A percentile compares a stretch with the other conserved stretches of the same genome.
Conservation (phyloP, 2,888 invertebrate genomes). For the Cantharis rufa region DNA sequence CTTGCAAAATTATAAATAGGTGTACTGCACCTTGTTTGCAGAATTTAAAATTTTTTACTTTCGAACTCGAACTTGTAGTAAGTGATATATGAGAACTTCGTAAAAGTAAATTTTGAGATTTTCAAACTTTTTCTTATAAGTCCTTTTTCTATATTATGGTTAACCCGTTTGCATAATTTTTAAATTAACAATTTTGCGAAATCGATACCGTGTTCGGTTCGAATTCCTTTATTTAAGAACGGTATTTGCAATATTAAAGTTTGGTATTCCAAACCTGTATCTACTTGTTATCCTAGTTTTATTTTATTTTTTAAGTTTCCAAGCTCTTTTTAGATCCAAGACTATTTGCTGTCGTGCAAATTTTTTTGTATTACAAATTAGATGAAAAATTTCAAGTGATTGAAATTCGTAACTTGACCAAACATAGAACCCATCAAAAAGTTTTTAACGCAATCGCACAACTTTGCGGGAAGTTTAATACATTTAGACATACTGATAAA, state of each 20-base stretch:
- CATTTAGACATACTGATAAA: neutral
- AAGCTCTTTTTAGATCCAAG: neutral
- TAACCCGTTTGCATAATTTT: neutral
- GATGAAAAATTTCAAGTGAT: neutral
- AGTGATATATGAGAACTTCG: neutral
- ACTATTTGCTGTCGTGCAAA: neutral
- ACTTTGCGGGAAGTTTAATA: neutral
- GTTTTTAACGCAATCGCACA: neutral
- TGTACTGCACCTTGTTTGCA: neutral
- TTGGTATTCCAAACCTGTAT: neutral
- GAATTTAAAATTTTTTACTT: neutral
- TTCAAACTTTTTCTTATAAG: neutral
- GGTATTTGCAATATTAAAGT: neutral
- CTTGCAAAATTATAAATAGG: neutral
- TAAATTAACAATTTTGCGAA: neutral
- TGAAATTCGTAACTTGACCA: neutral
- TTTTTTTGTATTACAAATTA: neutral
- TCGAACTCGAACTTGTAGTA: neutral
- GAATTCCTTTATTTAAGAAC: neutral
- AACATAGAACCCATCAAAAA: neutral
- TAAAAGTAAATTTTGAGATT: neutral
- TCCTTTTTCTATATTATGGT: neutral
- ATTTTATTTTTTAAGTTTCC: neutral
- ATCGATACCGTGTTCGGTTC: neutral
- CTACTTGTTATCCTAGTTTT: neutral